Conservation (phyloP, 2,888 invertebrate species). For the Hedychridium roseum region DNA sequence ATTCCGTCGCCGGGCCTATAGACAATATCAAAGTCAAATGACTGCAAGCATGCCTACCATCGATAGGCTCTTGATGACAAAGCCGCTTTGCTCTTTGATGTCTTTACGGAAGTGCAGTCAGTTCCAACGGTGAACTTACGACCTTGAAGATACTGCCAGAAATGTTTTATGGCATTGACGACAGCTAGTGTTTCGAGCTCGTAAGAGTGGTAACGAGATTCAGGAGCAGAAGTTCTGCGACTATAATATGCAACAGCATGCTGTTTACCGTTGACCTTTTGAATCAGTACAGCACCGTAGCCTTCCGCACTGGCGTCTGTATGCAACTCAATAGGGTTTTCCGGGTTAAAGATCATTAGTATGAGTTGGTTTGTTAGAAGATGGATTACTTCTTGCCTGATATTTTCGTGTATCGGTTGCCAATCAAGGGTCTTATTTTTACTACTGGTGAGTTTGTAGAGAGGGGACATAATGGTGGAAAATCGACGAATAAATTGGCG, state of each 20-base stretch:
- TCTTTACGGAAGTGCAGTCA: conserved; percentile 37
- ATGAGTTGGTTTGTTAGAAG: conserved; percentile 13
- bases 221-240: no score
- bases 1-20: not conserved
- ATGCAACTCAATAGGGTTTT: conserved; percentile 16
- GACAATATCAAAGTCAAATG: no score
- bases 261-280: no score
- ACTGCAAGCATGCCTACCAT: conserved; percentile 37
- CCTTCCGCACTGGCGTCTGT: no score
- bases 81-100: conserved; percentile 34
- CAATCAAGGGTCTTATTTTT: no score
- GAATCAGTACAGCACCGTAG: conserved; percentile 9
- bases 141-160: no score
- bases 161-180: no score
- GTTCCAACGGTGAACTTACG: no score
- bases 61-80: conserved; percentile 38
- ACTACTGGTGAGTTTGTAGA: no score
- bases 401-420: conserved; percentile 12
- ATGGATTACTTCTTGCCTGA: conserved; percentile 16
- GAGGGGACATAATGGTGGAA: no score
- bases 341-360: conserved; percentile 15
- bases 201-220: conserved; percentile 13
- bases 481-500: no score
- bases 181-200: conserved; percentile 24
- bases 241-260: no score